Base-by-base conservation (phyloP, 1,140 invertebrate species). In the Pseudomyrmex dendroicus region DNA sequence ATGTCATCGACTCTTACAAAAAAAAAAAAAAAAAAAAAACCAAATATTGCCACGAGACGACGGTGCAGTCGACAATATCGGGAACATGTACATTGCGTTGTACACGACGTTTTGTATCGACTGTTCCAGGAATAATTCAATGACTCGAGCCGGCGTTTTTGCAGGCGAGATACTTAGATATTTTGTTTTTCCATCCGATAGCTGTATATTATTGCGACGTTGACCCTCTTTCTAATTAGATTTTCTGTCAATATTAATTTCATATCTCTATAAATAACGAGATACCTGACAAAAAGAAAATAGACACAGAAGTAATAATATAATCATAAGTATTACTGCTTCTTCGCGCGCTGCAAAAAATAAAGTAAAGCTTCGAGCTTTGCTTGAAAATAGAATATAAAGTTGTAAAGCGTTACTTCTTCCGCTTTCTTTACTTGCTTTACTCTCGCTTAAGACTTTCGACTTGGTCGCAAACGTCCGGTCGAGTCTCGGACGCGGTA, bases 31-130 rank as follows among this genome's bases (percentile, higher is more conserved):
- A 35, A 35, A 35, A 35, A 35, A 7, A 1, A 35, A 20, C 44
- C 17, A 4, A 72, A 78, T 70, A 72, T 70, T 59, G 76, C 76
- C 20, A n/a, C 46, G 46, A 25, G 56, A 25, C 64, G 20, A 25
- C 64, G 20, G 44, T 59, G 76, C 54, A 48, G 54, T 78, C 76
- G 54, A 78, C 76, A 78, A 78, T 78, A 78, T 78, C 64, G 64
- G 54, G 20, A 78, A 70, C 15, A 70, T 57, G 44, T 25, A 59
- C 35, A 15, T 25, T 61, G 52, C 54, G 15, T 70, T 74, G 70
- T n/a, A 13, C 44, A 12, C 17, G 57, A 54, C 59, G 48, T 48
- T 74, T 73, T 35, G 46, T 63, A 82, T 82, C 68, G 68, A 63
- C 70, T 73, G 57, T 52, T 63, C 5, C 17, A 44, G 15, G 35